phyloP scores from a whole-genome alignment of 2,888 invertebrate species.

The Trichogramma evanescens region DNA sequence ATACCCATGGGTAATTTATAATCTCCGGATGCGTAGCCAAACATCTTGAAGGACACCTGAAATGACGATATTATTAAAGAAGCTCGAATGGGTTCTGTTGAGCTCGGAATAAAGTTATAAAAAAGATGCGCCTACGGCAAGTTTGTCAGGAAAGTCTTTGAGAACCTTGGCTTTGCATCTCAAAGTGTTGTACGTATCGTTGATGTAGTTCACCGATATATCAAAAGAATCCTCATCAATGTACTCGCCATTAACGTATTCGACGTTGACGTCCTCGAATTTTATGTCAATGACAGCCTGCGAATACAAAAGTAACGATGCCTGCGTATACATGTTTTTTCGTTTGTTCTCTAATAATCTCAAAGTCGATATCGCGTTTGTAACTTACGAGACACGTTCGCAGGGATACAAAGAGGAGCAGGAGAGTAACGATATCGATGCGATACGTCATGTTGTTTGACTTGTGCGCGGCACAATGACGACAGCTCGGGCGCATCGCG shows the following conservation, averaged over 20 bases:
- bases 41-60: background rate
- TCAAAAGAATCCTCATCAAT: constrained; percentile 3
- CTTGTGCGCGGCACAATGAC: too few relatives aligned
- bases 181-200: constrained; percentile 4
- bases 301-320: background rate
- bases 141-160: background rate
- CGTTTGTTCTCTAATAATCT: background rate
- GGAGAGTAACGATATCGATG: too few relatives aligned
- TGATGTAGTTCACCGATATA: constrained; percentile 3
- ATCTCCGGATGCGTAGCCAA: background rate
- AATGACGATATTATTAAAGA: background rate
- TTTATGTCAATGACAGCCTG: background rate
- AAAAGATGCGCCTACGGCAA: too few relatives aligned
- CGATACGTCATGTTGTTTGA: too few relatives aligned
- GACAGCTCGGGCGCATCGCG: too few relatives aligned
- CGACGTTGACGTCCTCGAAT: constrained; percentile 3
- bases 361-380: background rate
- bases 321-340: background rate
- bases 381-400: constrained; percentile 1
- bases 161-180: background rate
- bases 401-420: background rate
- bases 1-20: background rate
- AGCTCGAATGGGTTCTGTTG: too few relatives aligned
- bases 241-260: constrained; percentile 2
- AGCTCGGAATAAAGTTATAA: too few relatives aligned